Evolutionary conservation across 2,888 invertebrate species (phyloP), one percentile per base, ranked within the genome.

Genomic region (Dryocosmus kuriphilus): DNA sequence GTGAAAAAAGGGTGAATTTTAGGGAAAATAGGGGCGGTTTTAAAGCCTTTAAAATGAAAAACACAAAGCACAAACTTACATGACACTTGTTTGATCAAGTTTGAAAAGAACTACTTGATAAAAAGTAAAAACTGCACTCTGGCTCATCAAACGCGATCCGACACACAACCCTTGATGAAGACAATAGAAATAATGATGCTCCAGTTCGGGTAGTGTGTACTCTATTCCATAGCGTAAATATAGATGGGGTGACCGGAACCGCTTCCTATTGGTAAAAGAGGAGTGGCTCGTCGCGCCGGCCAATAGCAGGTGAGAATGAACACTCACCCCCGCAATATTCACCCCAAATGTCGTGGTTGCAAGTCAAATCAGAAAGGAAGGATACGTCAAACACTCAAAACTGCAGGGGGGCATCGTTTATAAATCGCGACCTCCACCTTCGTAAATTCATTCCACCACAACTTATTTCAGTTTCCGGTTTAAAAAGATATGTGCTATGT

Each of bases 121-220:
- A 38, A 22, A 61, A 74, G 82, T 85, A 77, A 38, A 22, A 61
- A 74, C 35, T 51, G 80, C 41, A 76, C 65, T 57, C 32, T 32
- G 51, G 65, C 57, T 73, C 74, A 75, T 75, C 55, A 46, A 35
- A 62, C 83, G 81, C 87, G 86, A 89, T 88, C 86, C 88, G 86
- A 86, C 84, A 85, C 86, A 87, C 86, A 83, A 87, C 84, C 83
- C 84, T 82, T 79, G 79, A 75, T 86, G 82, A 86, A 87, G 88
- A 90, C 89, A 89, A 89, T 89, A 83, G 84, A 75, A 74, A 84
- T 80, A 88, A 84, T 89, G 90, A 90, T 91, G 89, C 84, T 88
- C 89, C 86, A 83, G 87, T 86, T 88, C 78, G 84, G 78, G 84
- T 79, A 78, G 81, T 82, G 80, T 81, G 82, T 77, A 41, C 67